These are phyloP conservation scores for Eilema depressum DNA, from an alignment of 2,888 invertebrate species.

Conservation along the genomic window DNA sequence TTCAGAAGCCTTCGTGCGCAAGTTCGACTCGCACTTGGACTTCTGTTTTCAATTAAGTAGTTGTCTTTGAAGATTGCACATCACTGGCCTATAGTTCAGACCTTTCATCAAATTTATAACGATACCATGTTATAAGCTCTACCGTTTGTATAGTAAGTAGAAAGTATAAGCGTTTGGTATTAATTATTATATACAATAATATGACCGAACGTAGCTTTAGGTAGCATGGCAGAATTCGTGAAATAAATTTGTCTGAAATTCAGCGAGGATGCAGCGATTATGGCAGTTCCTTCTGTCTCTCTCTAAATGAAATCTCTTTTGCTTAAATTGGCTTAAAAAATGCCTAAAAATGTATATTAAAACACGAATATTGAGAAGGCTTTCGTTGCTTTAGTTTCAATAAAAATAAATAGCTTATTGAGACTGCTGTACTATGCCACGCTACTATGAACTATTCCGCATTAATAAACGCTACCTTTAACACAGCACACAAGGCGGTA, in stretches of 20 bases:
- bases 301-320: neutral
- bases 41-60: no score
- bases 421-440: conserved; percentile 23
- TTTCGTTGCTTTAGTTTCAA: neutral
- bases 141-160: conserved; percentile 22
- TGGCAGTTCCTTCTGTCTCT: neutral
- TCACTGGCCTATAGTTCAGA: neutral
- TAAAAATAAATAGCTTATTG: neutral
- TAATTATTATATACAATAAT: conserved; percentile 44
- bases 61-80: neutral
- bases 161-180: conserved; percentile 44
- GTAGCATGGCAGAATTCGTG: conserved; percentile 37
- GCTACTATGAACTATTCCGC: conserved; percentile 30
- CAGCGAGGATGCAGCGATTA: neutral
- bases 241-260: neutral
- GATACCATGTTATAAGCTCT: neutral
- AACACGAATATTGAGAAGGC: neutral
- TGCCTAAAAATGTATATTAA: neutral
- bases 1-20: no score
- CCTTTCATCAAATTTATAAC: neutral
- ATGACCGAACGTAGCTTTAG: conserved; percentile 32
- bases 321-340: neutral
- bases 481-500: conserved; percentile 49
- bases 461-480: conserved; percentile 40
- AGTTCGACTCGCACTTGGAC: no score